These are phyloP conservation scores for Aythya fuligula DNA, from an alignment of 2,797 vertebrate genomes.

Conservation along the genomic window DNA sequence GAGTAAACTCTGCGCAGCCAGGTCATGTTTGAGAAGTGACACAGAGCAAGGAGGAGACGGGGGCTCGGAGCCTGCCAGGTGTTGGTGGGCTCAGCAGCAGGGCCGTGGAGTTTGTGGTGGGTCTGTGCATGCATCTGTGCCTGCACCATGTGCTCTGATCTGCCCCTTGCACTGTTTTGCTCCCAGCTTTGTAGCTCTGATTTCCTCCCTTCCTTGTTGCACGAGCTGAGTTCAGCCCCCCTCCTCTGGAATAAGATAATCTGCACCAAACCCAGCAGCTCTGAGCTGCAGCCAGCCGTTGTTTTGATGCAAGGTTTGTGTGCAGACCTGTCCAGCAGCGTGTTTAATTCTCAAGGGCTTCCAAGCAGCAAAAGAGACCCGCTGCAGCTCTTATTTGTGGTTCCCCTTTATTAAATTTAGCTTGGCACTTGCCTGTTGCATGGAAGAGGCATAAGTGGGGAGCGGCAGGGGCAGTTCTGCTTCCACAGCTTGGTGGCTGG, in stretches of 20 bases:
- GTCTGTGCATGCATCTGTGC: fast-evolving
- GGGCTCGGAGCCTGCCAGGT: background rate
- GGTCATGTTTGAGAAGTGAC: background rate
- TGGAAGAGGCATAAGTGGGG: background rate
- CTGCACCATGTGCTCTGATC: fast-evolving
- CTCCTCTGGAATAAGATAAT: background rate
- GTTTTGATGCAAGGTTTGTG: background rate
- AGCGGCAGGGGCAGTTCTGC: background rate
- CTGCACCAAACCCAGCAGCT: background rate
- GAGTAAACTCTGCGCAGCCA: background rate
- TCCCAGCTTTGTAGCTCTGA: background rate
- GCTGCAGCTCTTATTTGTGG: background rate
- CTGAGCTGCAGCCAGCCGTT: background rate
- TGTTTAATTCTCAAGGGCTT: background rate
- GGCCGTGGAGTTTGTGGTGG: background rate
- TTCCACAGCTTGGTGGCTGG: background rate
- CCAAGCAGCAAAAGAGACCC: background rate
- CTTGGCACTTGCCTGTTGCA: background rate
- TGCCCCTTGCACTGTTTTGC: background rate
- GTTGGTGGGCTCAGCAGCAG: background rate
- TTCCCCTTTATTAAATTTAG: background rate
- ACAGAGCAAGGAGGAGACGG: background rate
- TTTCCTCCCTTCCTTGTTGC: background rate
- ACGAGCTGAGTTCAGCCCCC: background rate
- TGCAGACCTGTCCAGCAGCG: background rate